Evolutionary conservation across 2,113 vertebrate species (phyloP), one percentile per base, ranked within the genome.

Genomic region (Mellivora capensis): DNA sequence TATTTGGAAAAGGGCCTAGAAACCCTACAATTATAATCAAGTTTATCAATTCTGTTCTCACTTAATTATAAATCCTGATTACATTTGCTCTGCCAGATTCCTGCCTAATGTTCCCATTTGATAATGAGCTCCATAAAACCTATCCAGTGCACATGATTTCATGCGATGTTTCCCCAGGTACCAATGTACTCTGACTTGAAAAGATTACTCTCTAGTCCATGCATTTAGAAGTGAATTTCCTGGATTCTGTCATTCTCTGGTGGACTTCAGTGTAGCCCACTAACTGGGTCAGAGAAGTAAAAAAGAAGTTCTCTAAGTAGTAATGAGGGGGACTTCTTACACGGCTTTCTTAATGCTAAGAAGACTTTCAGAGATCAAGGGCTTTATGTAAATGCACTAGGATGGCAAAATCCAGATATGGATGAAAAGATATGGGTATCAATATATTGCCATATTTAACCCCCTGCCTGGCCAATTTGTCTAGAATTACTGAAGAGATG

Each of bases 41-140:
- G 98, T 98, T 98, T 99, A 98, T 98, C 98, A 99, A 98, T 98
- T 72, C 98, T 98, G 93, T 98, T 98, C 97, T 98, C 97, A 96
- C 94, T 98, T 98, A 98, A 98, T 98, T 98, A 98, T 98, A 98
- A 98, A 98, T 98, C 97, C 97, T 99, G 98, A 99, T 99, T 98
- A 98, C 86, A 94, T 98, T 98, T 98, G 98, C 97, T 98, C 86
- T 98, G 96, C 80, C 98, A 98, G 97, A 95, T 90, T 98, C 94
- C 98, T 96, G 98, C 96, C 97, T 98, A 98, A 98, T 98, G 98
- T 98, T 98, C 98, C 98, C 94, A 97, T 98, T 98, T 98, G 98
- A 98, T 98, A 98, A 99, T 98, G 97, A 98, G 96, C 96, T 98
- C 83, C 85, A 97, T 98, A 98, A 98, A 98, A 98, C 89, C 98